Evolutionary conservation across 2,888 invertebrate species (phyloP), one percentile per base, ranked within the genome.

Genomic region (Thecophora atra): DNA sequence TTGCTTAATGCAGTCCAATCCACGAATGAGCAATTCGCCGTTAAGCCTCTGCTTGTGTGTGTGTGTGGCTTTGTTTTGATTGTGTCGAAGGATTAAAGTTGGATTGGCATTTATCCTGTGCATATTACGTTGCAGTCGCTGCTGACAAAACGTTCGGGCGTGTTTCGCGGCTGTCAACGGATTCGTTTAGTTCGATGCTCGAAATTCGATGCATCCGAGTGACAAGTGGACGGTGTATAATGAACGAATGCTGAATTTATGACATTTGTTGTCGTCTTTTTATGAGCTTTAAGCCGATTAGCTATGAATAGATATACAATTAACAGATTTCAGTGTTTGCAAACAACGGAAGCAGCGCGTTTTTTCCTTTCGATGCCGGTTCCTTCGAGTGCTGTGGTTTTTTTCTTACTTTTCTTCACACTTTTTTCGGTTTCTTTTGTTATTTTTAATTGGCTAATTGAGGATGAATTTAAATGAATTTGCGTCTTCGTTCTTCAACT

Each of bases 1-100:
- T 74, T 73, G 70, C 73, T 54, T 81, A 81, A 82, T 81, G 78
- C 82, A 82, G 82, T 81, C 21, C 71, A 72, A 71, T 79, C 72
- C 74, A 75, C 70, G 75, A 80, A 79, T 74, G 78, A 76, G 77
- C 80, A 76, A 76, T 76, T 73, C 72, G 76, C 75, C 64, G 58
- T 28, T 15, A n/a, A n/a, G n/a, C n/a, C n/a, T n/a, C n/a, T 17
- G 72, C 56, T 62, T 21, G 42, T 69, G 66, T 67, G 68, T 64
- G 56, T 62, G 58, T 66, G 67, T 70, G 54, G 63, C 42, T 44
- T 66, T 66, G 70, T 74, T 68, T 72, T 70, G 56, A 68, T 70
- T 75, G 72, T 72, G 72, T 73, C 74, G 75, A 71, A 71, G 76
- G 75, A 74, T 76, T 77, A 78, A 68, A 58, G 19, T 42, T 28